These are phyloP conservation scores for Orthosia gothica DNA, from an alignment of 2,888 invertebrate genomes.

Conservation along the genomic window DNA sequence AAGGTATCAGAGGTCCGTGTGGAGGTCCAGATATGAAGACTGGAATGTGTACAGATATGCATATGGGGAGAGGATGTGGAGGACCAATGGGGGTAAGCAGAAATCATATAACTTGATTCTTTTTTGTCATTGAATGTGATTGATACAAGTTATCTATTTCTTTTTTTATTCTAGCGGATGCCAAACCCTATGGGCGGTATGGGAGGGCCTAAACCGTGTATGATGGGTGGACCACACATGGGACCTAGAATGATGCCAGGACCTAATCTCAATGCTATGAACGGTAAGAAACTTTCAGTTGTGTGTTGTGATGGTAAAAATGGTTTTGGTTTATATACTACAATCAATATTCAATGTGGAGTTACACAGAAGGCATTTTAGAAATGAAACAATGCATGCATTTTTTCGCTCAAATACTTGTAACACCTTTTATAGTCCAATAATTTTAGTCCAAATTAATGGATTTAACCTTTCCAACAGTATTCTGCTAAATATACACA, in stretches of 20 bases:
- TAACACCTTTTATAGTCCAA: not conserved
- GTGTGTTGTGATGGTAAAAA: constrained; percentile 31
- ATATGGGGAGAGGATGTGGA: constrained; percentile 90
- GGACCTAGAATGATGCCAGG: constrained; percentile 90
- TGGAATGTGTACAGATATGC: constrained; percentile 90
- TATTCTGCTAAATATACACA: not conserved
- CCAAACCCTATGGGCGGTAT: constrained; percentile 90
- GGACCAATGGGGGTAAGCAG: constrained; percentile 90
- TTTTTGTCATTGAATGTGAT: not conserved
- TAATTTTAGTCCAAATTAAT: not conserved
- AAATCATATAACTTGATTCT: not conserved
- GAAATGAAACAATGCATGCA: not conserved
- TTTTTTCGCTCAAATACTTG: not conserved
- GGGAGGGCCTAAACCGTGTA: constrained; percentile 89
- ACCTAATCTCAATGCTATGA: constrained; percentile 89
- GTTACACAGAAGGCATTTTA: not conserved
- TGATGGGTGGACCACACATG: constrained; percentile 91
- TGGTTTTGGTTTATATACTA: constrained; percentile 18
- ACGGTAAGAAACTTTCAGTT: constrained; percentile 79
- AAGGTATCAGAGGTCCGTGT: constrained; percentile 87
- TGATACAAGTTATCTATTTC: constrained; percentile 6
- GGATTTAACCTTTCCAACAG: not conserved
- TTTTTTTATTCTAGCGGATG: constrained; percentile 84
- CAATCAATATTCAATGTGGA: constrained; percentile 5
- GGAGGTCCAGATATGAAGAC: constrained; percentile 90